Evolutionary conservation across 1,140 invertebrate genomes (phyloP), one percentile per base, ranked within the genome.

Genomic region (Neodiprion pinetum): DNA sequence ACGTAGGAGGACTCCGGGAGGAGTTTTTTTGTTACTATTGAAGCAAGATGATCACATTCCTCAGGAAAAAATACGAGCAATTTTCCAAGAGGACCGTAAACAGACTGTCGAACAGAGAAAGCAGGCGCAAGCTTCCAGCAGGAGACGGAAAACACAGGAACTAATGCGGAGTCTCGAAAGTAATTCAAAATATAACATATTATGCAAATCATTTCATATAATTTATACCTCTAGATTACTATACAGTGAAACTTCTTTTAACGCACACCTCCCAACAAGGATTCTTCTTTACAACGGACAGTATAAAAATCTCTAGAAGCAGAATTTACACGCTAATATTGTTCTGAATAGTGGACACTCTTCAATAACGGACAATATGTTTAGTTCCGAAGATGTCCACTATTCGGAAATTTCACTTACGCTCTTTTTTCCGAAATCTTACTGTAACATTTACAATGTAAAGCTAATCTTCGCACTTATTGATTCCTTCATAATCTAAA

Each of bases 1-100:
- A 49, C 90, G 95, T 72, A 90, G 95, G 75, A 90, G 96, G 81
- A 96, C 95, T 23, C 92, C 95, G 0, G 96, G 96, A 7, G 96
- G 96, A 67, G 91, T 96, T 75, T 97, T 93, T 85, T 89, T 97
- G 10, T 95, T 93, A 83, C 87, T 97, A 14, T 83, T 97, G 23
- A 96, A 96, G 88, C 90, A 92, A 80, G 92, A 96, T 81, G 88
- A 92, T 70, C 89, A 92, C 74, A 89, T 96, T 53, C 92, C 92
- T 0, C 90, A 91, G 78, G 91, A 92, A 75, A 91, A 94, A 86
- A 90, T 92, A 79, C 91, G 91, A 76, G 86, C 92, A 81, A 94
- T 96, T 80, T 96, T 96, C 88, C 88, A 86, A 17, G 92, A 93
- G 74, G 93, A 94, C 72, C 90, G 89, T 61, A 90, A 91, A 75